Evolutionary conservation across 2,888 invertebrate species (phyloP).

Genomic region (Catocala nupta): DNA sequence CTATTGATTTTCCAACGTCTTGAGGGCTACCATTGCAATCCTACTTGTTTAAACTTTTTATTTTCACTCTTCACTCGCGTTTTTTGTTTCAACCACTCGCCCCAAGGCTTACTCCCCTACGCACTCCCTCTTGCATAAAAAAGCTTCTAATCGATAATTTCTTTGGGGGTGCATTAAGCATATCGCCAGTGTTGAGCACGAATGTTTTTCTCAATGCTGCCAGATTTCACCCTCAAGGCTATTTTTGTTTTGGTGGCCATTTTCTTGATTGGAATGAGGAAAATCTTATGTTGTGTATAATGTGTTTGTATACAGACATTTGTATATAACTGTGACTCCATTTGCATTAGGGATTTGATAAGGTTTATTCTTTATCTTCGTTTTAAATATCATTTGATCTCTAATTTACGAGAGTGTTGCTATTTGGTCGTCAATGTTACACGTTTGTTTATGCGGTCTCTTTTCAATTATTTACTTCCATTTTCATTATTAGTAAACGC

Average conservation of each 20-base stretch:
- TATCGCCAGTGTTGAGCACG: slow-evolving; percentile 81
- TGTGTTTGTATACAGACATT: slow-evolving; percentile 50
- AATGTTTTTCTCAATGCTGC: slow-evolving; percentile 85
- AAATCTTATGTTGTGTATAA: slow-evolving; percentile 60
- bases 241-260: slow-evolving; percentile 80
- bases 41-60: slow-evolving; percentile 87
- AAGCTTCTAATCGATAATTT: slow-evolving; percentile 88
- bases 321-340: slow-evolving; percentile 33
- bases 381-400: background rate
- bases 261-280: slow-evolving; percentile 74
- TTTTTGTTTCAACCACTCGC: slow-evolving; percentile 87
- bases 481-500: too few relatives aligned
- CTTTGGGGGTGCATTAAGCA: slow-evolving; percentile 88
- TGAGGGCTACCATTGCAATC: slow-evolving; percentile 81
- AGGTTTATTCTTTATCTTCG: slow-evolving; percentile 7
- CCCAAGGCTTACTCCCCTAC: slow-evolving; percentile 80
- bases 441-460: too few relatives aligned
- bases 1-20: slow-evolving; percentile 85
- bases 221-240: slow-evolving; percentile 83
- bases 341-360: slow-evolving; percentile 29
- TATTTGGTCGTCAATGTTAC: too few relatives aligned
- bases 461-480: too few relatives aligned
- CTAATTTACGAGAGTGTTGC: background rate
- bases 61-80: slow-evolving; percentile 86
- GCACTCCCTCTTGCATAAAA: slow-evolving; percentile 87